Base-by-base conservation (phyloP, 2,113 vertebrate species). In the Lipophrys pholis region DNA sequence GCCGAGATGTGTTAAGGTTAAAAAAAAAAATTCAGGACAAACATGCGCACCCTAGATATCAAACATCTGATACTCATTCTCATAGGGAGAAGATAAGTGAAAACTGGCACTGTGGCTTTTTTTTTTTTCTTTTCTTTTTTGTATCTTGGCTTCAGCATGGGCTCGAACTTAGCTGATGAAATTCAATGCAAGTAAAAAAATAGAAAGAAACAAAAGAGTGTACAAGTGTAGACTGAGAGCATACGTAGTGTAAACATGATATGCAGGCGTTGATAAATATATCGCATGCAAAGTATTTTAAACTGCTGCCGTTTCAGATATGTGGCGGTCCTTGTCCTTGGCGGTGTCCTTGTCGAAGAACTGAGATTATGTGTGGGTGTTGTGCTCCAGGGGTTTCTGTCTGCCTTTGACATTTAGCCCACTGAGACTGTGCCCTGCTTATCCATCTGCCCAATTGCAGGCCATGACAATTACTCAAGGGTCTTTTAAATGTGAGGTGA, bases 321-420 rank as follows among this genome's bases (percentile, higher is more conserved):
- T 2, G 5, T 60, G 43, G 2, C 52, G 14, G n/a, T 10, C 40
- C 73, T 52, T 73, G 73, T 72, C 87, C 75, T 87, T 80, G 56
- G 35, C 45, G 8, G 15, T 63, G 69, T 82, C 78, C 68, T 78
- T 62, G 46, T 49, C 21, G 36, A 11, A 61, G 58, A 57, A 36
- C 7, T 67, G 5, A 39, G 49, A 49, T 41, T 39, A 2, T 59
- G 66, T 46, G 80, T 77, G 71, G 60, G 65, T n/a, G 73, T 60
- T 38, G 57, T 54, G 58, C 61, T 83, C 58, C 3, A 2, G 21
- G 68, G 54, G 49, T 21, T 65, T 57, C 15, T 61, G 54, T 40
- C 50, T 65, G 49, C 50, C 69, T 83, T 61, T 82, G 78, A 84
- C 86, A 87, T 89, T 84, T 73, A 80, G 46, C 59, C 69, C 67